Percentiles rank a stretch among this genome's conserved stretches.
Conservation (phyloP, 2,888 invertebrate species). For the Slavum lentiscoides region DNA sequence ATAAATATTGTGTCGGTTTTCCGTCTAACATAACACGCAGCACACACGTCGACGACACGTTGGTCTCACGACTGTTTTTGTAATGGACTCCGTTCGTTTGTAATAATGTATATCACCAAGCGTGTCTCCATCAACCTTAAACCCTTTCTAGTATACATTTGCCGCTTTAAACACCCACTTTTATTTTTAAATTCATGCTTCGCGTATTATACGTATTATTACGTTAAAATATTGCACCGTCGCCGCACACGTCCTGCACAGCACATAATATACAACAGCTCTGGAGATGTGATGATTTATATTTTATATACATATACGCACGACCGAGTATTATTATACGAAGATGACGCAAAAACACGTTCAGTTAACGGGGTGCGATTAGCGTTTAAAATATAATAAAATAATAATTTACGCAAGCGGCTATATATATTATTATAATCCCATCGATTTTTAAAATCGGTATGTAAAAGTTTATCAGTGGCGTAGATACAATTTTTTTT, state of each 20-base stretch:
- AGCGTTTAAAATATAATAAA: not conserved
- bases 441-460: too few relatives aligned
- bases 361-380: not conserved
- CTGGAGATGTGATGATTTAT: not conserved
- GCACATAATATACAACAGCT: not conserved
- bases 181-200: not conserved
- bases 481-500: too few relatives aligned
- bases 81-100: conserved; percentile 7
- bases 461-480: too few relatives aligned
- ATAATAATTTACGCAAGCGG: too few relatives aligned
- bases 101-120: conserved; percentile 35
- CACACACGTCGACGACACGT: not conserved
- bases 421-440: too few relatives aligned
- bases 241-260: not conserved
- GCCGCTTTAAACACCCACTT: conserved; percentile 24
- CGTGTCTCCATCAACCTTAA: conserved; percentile 2
- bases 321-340: not conserved
- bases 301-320: not conserved
- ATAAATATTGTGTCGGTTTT: conserved; percentile 28
- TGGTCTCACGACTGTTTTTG: conserved; percentile 38
- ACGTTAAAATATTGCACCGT: conserved; percentile 9
- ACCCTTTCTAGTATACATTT: not conserved
- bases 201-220: not conserved
- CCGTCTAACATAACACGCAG: not conserved
- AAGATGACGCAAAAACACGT: conserved; percentile 1